Conservation (phyloP, 2,797 vertebrate species). For the Danio jaintianensis region DNA sequence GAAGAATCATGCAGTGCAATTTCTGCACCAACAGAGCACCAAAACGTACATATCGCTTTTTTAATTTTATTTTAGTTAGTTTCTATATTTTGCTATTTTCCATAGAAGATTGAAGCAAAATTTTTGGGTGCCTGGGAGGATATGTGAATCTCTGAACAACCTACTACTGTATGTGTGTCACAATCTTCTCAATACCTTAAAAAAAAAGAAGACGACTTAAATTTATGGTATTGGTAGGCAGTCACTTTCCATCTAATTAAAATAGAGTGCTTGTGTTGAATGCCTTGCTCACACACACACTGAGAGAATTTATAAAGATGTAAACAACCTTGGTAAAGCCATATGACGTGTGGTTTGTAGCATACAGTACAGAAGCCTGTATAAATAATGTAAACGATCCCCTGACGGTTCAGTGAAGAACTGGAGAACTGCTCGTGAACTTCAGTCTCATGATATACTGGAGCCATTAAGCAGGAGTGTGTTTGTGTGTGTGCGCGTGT, state of each 20-base stretch:
- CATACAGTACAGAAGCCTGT: constrained; percentile 61
- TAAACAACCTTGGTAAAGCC: constrained; percentile 60
- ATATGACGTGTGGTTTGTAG: constrained; percentile 62
- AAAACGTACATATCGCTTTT: too few species aligned
- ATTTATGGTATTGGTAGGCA: constrained; percentile 73
- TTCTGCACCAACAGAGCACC: too few species aligned
- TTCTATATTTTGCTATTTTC: too few species aligned
- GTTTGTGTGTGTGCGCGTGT: constrained; percentile 18
- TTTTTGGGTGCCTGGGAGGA: too few species aligned
- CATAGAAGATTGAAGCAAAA: too few species aligned
- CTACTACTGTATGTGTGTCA: neutral
- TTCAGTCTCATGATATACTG: constrained; percentile 24
- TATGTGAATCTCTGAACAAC: constrained; percentile 61
- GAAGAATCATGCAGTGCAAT: too few species aligned
- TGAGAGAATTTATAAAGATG: constrained; percentile 49
- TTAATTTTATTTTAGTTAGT: too few species aligned
- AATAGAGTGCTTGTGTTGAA: constrained; percentile 75
- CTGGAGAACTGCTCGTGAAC: constrained; percentile 19
- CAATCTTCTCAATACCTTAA: constrained; percentile 25
- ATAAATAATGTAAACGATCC: constrained; percentile 65
- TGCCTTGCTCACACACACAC: constrained; percentile 46
- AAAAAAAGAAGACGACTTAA: constrained; percentile 9
- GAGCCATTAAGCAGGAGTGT: constrained; percentile 24
- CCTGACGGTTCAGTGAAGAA: constrained; percentile 29
- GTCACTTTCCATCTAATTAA: constrained; percentile 78